Base-by-base conservation (phyloP, 2,797 vertebrate genomes). In the Philypnodon macrostomus region DNA sequence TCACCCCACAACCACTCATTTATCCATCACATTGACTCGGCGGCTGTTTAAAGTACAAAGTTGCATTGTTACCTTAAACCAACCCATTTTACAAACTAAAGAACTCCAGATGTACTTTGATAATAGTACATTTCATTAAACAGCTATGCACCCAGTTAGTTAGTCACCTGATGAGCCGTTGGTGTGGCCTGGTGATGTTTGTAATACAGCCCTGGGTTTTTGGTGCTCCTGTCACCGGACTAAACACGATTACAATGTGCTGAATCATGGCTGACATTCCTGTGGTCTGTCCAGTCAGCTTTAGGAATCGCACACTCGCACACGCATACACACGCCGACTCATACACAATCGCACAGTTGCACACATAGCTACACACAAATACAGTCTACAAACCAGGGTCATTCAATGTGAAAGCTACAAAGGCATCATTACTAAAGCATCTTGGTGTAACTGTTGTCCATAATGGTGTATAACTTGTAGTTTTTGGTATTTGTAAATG, bases 211-310 rank as follows among this genome's bases (percentile, higher is more conserved):
- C 46, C 30, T 4, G 3, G 17, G 7, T 48, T 66, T 53, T 59
- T 66, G 27, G 27, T n/a, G 41, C 61, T 32, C 17, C 61, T 65
- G 69, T 75, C 59, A 52, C 63, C 31, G 53, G 67, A 63, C 69
- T 62, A 58, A 83, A 77, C 71, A 79, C 66, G 69, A 69, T 58
- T 77, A 58, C 75, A 82, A 83, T 88, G 68, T 86, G 86, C 84
- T 85, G 81, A 86, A 73, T 88, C 84, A 85, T 82, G 69, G 68
- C 60, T 4, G 50, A 63, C 76, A 85, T 86, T 86, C 83, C 75
- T 85, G 75, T 78, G 74, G 77, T 60, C 65, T 83, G 77, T 81
- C 80, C 76, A 70, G 79, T 84, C 79, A 80, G 75, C 76, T 75
- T 58, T 53, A 78, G 70, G 79, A 84, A 60, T 54, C 40, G 18